phyloP scores from a whole-genome alignment of 2,797 vertebrate genomes.

The Phylloscopus collybita region DNA sequence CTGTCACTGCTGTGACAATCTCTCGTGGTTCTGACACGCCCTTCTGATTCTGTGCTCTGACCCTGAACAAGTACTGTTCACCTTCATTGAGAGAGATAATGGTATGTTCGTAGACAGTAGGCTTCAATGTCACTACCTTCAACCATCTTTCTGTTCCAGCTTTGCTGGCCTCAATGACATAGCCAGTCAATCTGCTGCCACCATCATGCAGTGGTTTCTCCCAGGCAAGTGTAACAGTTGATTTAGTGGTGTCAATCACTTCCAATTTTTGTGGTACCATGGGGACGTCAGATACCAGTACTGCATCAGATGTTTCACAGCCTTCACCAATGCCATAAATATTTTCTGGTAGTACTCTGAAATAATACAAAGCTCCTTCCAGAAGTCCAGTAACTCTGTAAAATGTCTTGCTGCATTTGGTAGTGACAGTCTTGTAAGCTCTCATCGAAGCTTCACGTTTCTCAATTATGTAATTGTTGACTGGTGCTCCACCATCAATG shows the following conservation, averaged over 20 bases:
- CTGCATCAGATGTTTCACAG: conserved; percentile 89
- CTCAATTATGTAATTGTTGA: conserved; percentile 96
- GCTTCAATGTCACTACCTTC: conserved; percentile 93
- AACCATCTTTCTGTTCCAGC: conserved; percentile 96
- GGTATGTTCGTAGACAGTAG: conserved; percentile 89
- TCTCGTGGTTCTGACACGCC: conserved; percentile 92
- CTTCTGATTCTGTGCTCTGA: conserved; percentile 93
- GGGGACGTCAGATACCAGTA: conserved; percentile 95
- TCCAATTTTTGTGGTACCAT: conserved; percentile 90
- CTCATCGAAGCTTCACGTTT: conserved; percentile 97
- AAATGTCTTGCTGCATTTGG: conserved; percentile 94
- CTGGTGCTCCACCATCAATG: conserved; percentile 94
- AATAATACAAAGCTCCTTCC: conserved; percentile 97
- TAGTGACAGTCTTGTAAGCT: conserved; percentile 97
- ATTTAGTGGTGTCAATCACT: conserved; percentile 92
- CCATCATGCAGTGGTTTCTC: conserved; percentile 97
- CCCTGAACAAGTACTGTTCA: conserved; percentile 95
- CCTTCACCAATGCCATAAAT: conserved; percentile 96
- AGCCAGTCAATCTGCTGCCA: conserved; percentile 92
- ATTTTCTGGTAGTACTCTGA: conserved; percentile 96
- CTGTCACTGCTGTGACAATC: conserved; percentile 89
- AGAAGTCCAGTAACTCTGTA: conserved; percentile 90
- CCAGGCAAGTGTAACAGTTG: conserved; percentile 91
- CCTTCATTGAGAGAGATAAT: conserved; percentile 94
- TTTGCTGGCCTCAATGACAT: conserved; percentile 94